These are phyloP conservation scores for Baccha elongata DNA, from an alignment of 2,888 invertebrate species.

Conservation along the genomic window DNA sequence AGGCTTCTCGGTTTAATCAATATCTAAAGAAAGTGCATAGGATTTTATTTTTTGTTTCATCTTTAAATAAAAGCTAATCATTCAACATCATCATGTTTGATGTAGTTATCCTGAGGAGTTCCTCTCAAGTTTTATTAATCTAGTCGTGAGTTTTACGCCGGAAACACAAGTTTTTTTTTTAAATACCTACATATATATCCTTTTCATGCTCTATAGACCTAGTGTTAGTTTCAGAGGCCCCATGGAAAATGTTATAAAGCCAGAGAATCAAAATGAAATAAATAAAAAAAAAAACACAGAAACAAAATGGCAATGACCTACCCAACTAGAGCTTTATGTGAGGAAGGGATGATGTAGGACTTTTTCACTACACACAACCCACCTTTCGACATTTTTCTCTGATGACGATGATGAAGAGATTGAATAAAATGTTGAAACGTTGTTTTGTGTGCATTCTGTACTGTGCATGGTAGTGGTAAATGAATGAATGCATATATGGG, in stretches of 20 bases:
- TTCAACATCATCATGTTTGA: constrained; percentile 58
- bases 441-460: constrained; percentile 14
- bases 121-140: constrained; percentile 23
- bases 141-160: constrained; percentile 17
- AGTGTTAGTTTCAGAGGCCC: constrained; percentile 57
- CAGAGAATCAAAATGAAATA: constrained; percentile 4
- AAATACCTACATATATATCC: neutral
- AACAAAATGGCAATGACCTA: constrained; percentile 71
- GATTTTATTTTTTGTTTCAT: neutral
- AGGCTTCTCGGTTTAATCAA: constrained; percentile 72
- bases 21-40: constrained; percentile 27
- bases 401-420: constrained; percentile 42
- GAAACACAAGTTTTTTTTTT: constrained; percentile 5
- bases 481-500: constrained; percentile 14
- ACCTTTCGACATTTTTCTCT: constrained; percentile 38
- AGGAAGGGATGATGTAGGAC: constrained; percentile 34
- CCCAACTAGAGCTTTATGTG: constrained; percentile 66
- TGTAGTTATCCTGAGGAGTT: constrained; percentile 38
- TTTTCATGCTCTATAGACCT: constrained; percentile 64
- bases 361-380: constrained; percentile 36
- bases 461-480: constrained; percentile 4
- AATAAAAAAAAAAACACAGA: constrained; percentile 13
- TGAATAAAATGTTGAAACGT: constrained; percentile 50
- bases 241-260: constrained; percentile 3
- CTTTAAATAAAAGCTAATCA: constrained; percentile 43